Base-by-base conservation (phyloP, 92 coral and sea anemone genomes). In the Anthopleura xanthogrammica region DNA sequence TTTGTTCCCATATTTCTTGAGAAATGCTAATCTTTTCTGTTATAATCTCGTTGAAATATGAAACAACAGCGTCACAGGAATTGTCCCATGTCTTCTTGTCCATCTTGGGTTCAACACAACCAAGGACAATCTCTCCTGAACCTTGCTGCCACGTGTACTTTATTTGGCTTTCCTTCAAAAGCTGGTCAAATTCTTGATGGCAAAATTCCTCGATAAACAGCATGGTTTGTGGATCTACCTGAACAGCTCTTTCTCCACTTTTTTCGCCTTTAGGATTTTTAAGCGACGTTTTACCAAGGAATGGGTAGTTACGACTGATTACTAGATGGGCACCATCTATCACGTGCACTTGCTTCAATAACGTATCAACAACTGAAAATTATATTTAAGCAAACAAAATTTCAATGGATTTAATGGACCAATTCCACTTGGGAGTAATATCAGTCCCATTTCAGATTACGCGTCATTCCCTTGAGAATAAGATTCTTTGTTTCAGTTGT, bases 281-380 rank as follows among this genome's bases (percentile, higher is more conserved):
- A 20, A 17, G 16, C 43, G 80, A 29, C 12, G 80, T 68, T 60
- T 90, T 79, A 3, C 54, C 82, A 42, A 88, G 87, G 56, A 91
- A 88, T 4, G 87, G 83, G 77, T 91, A 88, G 79, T 82, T 24
- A 16, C 80, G 87, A 52, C 2, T 80, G 12, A 91, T 87, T 1
- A 36, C 29, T 41, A 87, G 42, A 40, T 71, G 52, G 16, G 46
- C 29, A 17, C 56, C 77, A 36, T 85, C 89, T 5, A 91, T 81
- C 16, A 50, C 83, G 52, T 91, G 89, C 11, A 29, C 58, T 13
- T 19, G 66, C 19, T 52, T 55, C 14, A 79, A 58, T 4, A 88
- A 85, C 12, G n/a, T 56, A 40, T 79, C 83, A 22, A 82, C 86
- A 75, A 88, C 91, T 88, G 68, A 40, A 52, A 17, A 6, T 43